phyloP scores from a whole-genome alignment of 2,888 invertebrate genomes.

The Thera obeliscata region DNA sequence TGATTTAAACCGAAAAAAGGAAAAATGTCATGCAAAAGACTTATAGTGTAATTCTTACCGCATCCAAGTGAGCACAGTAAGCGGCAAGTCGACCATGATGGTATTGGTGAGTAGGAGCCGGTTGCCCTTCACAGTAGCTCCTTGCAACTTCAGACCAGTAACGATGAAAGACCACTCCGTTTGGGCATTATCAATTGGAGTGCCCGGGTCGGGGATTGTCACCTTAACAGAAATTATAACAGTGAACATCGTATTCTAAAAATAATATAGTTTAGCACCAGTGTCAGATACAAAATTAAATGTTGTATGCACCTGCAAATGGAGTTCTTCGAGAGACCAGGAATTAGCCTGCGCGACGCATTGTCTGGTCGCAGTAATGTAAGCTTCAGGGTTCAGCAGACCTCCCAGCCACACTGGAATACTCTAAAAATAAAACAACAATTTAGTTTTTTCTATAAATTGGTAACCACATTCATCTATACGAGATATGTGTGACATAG shows the following conservation, averaged over 20 bases:
- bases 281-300: not conserved
- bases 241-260: not conserved
- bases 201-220: slow-evolving; percentile 85
- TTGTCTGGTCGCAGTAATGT: slow-evolving; percentile 99
- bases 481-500: too few relatives aligned
- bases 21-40: too few relatives aligned
- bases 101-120: slow-evolving; percentile 95
- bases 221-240: slow-evolving; percentile 62
- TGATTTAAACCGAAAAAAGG: too few relatives aligned
- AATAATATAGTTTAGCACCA: not conserved
- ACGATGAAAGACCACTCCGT: slow-evolving; percentile 89
- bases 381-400: slow-evolving; percentile 98
- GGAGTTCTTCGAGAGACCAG: slow-evolving; percentile 98
- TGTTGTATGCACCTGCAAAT: slow-evolving; percentile 87
- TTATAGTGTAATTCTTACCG: slow-evolving; percentile 77
- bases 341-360: slow-evolving; percentile 98
- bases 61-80: slow-evolving; percentile 95
- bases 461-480: not conserved
- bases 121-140: slow-evolving; percentile 96
- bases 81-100: slow-evolving; percentile 96
- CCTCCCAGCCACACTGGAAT: slow-evolving; percentile 99
- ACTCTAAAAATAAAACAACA: slow-evolving; percentile 80
- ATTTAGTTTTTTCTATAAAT: not conserved
- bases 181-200: slow-evolving; percentile 84
- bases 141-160: slow-evolving; percentile 96